Percentiles rank a stretch among this genome's conserved stretches.
phyloP scores from a whole-genome alignment of 2,888 invertebrate genomes.

The Ariolimax columbianus region DNA sequence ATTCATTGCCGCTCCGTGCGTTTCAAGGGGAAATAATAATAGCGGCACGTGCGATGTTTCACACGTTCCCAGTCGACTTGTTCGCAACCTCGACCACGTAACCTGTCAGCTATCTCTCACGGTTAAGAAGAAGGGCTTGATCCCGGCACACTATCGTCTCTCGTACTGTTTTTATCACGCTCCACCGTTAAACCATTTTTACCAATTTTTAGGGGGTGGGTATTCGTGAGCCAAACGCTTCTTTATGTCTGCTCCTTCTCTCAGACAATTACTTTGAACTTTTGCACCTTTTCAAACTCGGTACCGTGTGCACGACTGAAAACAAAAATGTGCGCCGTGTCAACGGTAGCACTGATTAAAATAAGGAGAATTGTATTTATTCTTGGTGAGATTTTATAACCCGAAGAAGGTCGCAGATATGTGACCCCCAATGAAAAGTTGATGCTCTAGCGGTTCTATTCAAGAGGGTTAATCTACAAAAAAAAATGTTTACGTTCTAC shows the following conservation, averaged over 20 bases:
- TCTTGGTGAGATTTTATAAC: not conserved
- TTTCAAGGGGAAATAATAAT: not conserved
- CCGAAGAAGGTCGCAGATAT: not conserved
- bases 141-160: not conserved
- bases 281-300: slow-evolving; percentile 4
- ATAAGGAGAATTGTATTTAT: slow-evolving; percentile 23
- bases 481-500: not conserved
- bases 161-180: slow-evolving; percentile 2
- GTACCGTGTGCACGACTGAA: not conserved
- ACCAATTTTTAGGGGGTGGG: not conserved
- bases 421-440: not conserved
- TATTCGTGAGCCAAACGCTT: not conserved
- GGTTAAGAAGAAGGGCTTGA: slow-evolving; percentile 1
- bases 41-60: slow-evolving; percentile 18
- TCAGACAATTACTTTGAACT: not conserved
- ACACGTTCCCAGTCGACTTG: not conserved
- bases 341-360: not conserved
- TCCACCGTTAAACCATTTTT: not conserved
- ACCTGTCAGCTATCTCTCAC: not conserved
- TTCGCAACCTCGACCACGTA: not conserved
- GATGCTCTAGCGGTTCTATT: slow-evolving; percentile 1
- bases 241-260: not conserved
- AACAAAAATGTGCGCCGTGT: not conserved
- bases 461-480: slow-evolving; percentile 1
- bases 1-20: not conserved